Base-by-base conservation (phyloP, 2,113 vertebrate genomes). In the Jaculus jaculus region DNA sequence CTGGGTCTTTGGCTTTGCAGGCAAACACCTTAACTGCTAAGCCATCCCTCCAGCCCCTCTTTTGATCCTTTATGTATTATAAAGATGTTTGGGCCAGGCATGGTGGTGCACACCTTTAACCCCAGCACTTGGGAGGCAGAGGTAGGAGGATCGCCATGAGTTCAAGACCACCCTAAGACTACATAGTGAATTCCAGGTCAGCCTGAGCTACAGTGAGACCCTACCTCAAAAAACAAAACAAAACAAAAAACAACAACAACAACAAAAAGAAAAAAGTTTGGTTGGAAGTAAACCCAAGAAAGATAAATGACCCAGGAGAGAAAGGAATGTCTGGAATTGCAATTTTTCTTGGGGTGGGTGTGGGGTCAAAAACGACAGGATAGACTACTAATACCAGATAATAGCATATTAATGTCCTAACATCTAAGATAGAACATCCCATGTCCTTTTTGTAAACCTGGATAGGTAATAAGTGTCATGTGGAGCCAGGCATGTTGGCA, bases 221-320 rank as follows among this genome's bases (percentile, higher is more conserved):
- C 42, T 47, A 47, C 8, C 8, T 47, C 42, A 47, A 47, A 8
- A 8, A 47, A 47, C n/a, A n/a, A n/a, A n/a, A n/a, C n/a, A n/a
- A n/a, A n/a, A n/a, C n/a, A n/a, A n/a, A n/a, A n/a, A n/a, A n/a
- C n/a, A n/a, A n/a, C n/a, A n/a, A n/a, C n/a, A n/a, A n/a, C n/a
- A n/a, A n/a, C n/a, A 47, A 47, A 47, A 47, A 47, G 8, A 47
- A 47, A 47, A 47, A 82, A 42, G 3, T 79, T 80, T 85, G 77
- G 58, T 71, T 92, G 37, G 84, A 34, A 66, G 10, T 39, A 92
- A 88, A 74, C 32, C 51, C 86, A 86, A 95, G 69, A 95, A 92
- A 92, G 32, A 93, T 26, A 84, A 93, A 63, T 79, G 73, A 77
- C 91, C 87, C 39, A 84, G 58, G 18, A 21, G 8, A 83, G 10